phyloP scores from a whole-genome alignment of 2,113 vertebrate genomes.

The Corythornis cristatus region DNA sequence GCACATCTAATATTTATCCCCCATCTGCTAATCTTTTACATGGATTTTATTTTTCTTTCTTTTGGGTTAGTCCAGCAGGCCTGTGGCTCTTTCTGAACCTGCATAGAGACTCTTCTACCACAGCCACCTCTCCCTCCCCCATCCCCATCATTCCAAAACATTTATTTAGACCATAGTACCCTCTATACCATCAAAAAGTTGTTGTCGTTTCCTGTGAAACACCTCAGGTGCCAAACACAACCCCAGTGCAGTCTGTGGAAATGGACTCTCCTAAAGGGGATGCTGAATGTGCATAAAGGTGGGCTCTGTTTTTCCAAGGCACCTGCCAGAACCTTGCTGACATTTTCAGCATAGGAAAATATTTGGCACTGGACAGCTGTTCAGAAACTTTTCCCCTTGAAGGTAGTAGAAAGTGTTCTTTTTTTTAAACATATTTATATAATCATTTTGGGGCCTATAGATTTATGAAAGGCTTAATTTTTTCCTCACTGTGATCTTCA shows the following conservation, averaged over 20 bases:
- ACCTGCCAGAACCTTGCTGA: constrained; percentile 53
- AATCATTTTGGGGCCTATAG: neutral
- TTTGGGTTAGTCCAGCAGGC: neutral
- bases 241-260: neutral
- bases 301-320: constrained; percentile 43
- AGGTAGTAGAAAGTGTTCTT: constrained; percentile 38
- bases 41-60: neutral
- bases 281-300: constrained; percentile 22
- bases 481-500: neutral
- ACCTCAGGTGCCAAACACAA: constrained; percentile 55
- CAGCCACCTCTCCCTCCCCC: neutral
- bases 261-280: constrained; percentile 15
- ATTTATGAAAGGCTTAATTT: constrained; percentile 26
- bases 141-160: neutral
- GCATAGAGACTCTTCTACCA: neutral
- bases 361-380: constrained; percentile 42
- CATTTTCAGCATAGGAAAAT: constrained; percentile 54
- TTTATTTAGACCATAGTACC: neutral
- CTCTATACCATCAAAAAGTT: constrained; percentile 6
- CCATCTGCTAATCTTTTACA: neutral
- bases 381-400: constrained; percentile 26
- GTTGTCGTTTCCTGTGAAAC: constrained; percentile 51
- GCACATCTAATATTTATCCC: neutral
- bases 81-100: neutral
- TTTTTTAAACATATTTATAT: neutral